Evolutionary conservation across 2,797 vertebrate genomes (phyloP).

Genomic region (Brachyalestes nurse): DNA sequence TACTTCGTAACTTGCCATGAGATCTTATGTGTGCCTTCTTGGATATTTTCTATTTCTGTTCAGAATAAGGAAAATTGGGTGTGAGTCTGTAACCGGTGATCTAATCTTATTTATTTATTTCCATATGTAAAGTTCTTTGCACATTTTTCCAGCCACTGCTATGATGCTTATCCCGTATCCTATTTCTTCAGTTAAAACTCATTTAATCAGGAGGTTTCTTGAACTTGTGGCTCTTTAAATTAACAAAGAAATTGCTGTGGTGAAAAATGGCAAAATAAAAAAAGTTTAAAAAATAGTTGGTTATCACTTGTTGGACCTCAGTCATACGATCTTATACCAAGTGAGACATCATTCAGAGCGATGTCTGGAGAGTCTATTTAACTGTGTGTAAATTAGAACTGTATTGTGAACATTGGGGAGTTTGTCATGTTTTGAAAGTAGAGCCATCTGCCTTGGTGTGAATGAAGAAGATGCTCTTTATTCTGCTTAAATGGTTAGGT

Average conservation of each 20-base stretch:
- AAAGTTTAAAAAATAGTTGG: neutral
- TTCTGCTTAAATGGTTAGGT: constrained; percentile 39
- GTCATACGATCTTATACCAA: constrained; percentile 2
- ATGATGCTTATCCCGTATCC: neutral
- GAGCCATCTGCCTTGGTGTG: constrained; percentile 31
- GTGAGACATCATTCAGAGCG: neutral
- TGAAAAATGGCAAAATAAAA: constrained; percentile 9
- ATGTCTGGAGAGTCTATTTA: constrained; percentile 19
- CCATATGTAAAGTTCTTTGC: constrained; percentile 8
- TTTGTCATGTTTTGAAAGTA: constrained; percentile 26
- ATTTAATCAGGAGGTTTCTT: neutral
- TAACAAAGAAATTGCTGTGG: constrained; percentile 1
- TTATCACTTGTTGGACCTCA: neutral
- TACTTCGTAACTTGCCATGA: neutral
- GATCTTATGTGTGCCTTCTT: neutral
- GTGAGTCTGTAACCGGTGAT: neutral
- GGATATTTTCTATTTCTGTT: neutral
- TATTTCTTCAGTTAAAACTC: neutral
- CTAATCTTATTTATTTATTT: constrained; percentile 40
- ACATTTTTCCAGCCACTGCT: constrained; percentile 4
- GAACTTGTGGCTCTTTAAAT: neutral
- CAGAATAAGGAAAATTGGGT: neutral
- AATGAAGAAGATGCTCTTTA: constrained; percentile 42
- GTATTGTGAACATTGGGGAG: constrained; percentile 12
- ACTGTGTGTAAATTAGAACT: constrained; percentile 3